Conservation (phyloP, 2,113 vertebrate species). For the Pelusios castaneus region DNA sequence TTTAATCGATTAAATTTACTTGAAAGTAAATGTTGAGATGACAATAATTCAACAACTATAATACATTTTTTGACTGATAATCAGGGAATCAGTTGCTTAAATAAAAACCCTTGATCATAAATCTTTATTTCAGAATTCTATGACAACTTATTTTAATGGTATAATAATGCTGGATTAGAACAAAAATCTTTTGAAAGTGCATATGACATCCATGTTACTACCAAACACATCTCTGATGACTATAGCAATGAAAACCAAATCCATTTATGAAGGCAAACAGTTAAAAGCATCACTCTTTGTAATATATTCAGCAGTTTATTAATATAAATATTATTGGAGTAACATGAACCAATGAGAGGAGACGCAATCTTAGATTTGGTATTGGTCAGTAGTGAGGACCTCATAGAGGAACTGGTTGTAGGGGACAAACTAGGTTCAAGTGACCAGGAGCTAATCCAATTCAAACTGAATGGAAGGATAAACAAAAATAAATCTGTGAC, state of each 20-base stretch:
- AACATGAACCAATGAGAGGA: too few relatives aligned
- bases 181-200: neutral
- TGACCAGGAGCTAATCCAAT: too few relatives aligned
- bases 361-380: too few relatives aligned
- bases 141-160: conserved; percentile 13
- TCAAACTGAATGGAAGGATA: too few relatives aligned
- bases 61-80: neutral
- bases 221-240: neutral
- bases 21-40: neutral
- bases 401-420: too few relatives aligned
- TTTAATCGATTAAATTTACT: neutral
- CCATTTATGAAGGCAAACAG: conserved; percentile 33
- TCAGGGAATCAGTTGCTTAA: neutral
- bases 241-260: neutral
- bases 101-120: neutral
- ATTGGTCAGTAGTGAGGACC: too few relatives aligned
- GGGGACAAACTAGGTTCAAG: too few relatives aligned
- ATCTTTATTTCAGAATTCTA: conserved; percentile 1
- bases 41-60: neutral
- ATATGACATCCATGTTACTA: neutral
- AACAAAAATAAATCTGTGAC: too few relatives aligned
- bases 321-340: neutral
- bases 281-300: conserved; percentile 10
- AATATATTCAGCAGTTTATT: neutral
- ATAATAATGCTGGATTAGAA: neutral